Evolutionary conservation across 1,140 invertebrate genomes (phyloP), one percentile per base, ranked within the genome.

Genomic region (Bathynomus jamesi): DNA sequence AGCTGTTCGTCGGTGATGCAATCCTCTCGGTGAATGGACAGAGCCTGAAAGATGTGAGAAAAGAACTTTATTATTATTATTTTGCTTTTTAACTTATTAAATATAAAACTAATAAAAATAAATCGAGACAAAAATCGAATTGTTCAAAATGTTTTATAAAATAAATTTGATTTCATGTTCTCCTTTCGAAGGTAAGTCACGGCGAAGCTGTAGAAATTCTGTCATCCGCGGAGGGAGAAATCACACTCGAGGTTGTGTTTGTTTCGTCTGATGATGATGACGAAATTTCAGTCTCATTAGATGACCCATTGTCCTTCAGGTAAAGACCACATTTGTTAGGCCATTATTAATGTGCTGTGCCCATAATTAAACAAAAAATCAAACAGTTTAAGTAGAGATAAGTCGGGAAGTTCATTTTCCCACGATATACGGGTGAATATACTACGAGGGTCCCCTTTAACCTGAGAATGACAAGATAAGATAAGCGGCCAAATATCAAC

Each of bases 1-100:
- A 87, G 61, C 82, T 94, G 2, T 91, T 87, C 82, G 89, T 93
- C 25, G 92, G 92, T 13, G 92, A 94, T 84, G 90, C 91, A 21
- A 92, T 93, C 76, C 81, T 93, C 3, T 87, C 86, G 75, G 91
- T 92, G 17, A 92, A 93, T 82, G 88, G 89, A 67, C 86, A 87
- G 65, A 89, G 91, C 81, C 83, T 94, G 63, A 85, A 87, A 62
- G 87, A 88, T 77, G 83, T 83, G 8, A 83, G 65, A 40, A n/a
- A 11, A 21, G 21, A 7, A 29, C 29, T 13, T 32, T 2, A 21
- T 62, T 10, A 13, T 66, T 27, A 61, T n/a, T 74, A 24, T 8
- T 30, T 24, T 40, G 25, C 3, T 7, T 25, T 62, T 68, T 30
- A 28, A 8, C 29, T 8, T n/a, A 61, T 31, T 27, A 40, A 30